Evolutionary conservation across 2,113 vertebrate genomes (phyloP).

Genomic region (Albula glossodonta): DNA sequence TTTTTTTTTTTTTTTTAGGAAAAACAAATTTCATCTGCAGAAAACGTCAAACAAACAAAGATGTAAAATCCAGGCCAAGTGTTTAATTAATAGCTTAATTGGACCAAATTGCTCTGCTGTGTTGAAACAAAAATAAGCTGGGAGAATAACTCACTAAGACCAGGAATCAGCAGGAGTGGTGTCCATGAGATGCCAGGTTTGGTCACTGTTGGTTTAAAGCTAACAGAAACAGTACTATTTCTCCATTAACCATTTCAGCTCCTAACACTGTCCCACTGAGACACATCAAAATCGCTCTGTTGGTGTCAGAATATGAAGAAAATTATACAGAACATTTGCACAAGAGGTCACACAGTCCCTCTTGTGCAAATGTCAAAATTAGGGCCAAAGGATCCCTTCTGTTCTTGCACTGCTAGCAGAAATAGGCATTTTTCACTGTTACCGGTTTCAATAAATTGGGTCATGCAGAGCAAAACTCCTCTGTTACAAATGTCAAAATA

Average conservation of each 20-base stretch:
- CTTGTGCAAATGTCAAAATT: too few relatives aligned
- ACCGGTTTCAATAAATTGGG: too few relatives aligned
- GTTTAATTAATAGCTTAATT: neutral
- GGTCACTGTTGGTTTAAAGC: neutral
- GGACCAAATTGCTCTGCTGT: neutral
- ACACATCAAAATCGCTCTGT: too few relatives aligned
- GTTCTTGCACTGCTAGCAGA: too few relatives aligned
- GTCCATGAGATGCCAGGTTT: neutral
- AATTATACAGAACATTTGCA: too few relatives aligned
- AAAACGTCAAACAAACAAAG: neutral
- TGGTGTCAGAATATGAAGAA: too few relatives aligned
- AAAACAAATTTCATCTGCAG: neutral
- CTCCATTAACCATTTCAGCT: neutral
- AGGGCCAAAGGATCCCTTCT: too few relatives aligned
- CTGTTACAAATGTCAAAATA: too few relatives aligned
- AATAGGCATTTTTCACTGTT: too few relatives aligned
- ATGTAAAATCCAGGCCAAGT: neutral
- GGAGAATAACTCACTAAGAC: neutral
- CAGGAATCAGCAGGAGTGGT: neutral
- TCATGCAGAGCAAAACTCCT: too few relatives aligned
- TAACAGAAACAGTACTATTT: neutral
- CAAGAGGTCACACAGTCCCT: too few relatives aligned
- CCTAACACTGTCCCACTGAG: too few relatives aligned
- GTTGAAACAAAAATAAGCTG: neutral
- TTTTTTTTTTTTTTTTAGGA: neutral